Base-by-base conservation (phyloP, 35 echinoderm and acorn worm species). In the Acanthaster planci region DNA sequence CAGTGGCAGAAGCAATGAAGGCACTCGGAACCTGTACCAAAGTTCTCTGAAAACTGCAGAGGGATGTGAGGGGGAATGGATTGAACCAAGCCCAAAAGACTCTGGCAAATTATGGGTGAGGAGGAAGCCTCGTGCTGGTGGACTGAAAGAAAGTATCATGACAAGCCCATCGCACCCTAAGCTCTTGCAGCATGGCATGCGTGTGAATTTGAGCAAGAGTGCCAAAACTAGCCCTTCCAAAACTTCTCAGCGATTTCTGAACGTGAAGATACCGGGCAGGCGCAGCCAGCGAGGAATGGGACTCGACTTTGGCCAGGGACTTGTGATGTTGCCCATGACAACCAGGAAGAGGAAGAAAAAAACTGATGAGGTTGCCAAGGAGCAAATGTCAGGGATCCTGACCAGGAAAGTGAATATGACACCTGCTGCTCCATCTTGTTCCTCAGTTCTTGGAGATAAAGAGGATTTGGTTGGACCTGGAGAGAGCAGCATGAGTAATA, bases 41-140 rank as follows among this genome's bases (percentile, higher is more conserved):
- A 35, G 75, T 86, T 50, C 84, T 15, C 37, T 76, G 5, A 44
- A 77, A 51, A 86, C 67, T 36, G 34, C 64, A 34, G 83, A 50
- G 60, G 82, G 53, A 4, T 76, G 32, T 19, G 56, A 75, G 67
- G 38, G 58, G 57, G 21, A 53, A 55, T 83, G 52, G 80, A 36
- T 38, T 31, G 51, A 83, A 35, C 83, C 40, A 67, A 67, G 37
- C 23, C 55, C 39, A 67, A 75, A 67, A 58, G 39, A 27, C 16
- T 55, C 44, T 27, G 19, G 27, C 8, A 26, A 52, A 37, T 40
- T 79, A 38, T 44, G 30, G 44, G 36, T 39, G 14, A 79, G 44
- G 77, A 79, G 19, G 19, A 79, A 79, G 19, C 21, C 77, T 0
- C 44, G 23, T 39, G 21, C 64, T 31, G 64, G 64, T 9, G 5